Base-by-base conservation (phyloP, 2,888 invertebrate species). In the Lepidochrysops patricia region DNA sequence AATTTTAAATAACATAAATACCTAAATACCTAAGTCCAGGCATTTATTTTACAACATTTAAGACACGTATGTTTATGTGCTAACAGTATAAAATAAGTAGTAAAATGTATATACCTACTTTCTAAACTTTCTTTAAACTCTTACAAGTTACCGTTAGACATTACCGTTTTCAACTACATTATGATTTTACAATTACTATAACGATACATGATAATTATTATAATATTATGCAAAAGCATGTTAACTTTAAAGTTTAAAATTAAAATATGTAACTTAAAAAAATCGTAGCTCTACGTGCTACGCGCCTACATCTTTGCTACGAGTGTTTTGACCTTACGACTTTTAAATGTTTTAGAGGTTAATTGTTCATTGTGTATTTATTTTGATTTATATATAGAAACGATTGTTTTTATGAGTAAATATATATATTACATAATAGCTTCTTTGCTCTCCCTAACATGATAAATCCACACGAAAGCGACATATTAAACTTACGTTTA, bases 61-160 rank as follows among this genome's bases (percentile, higher is more conserved):
- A 19, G 3, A n/a, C 19, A 43, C 9, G 35, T 43, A 43, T 19
- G 12, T 19, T 19, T 2, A 12, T 37, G 19, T 19, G 12, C 43
- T 43, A 43, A 43, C 1, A 43, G 3, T 19, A 29, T 43, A 29
- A 29, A 52, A 54, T 27, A 27, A 19, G 54, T 19, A 19, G 29
- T 60, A 69, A 67, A 71, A 75, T 68, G n/a, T 66, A 34, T 56
- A 57, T 74, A 84, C 84, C 19, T 19, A 43, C 43, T 86, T 87
- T 86, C 85, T 78, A 79, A 82, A 80, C 86, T 85, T 86, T 87
- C 85, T 68, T 81, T 82, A 79, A 72, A 75, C 77, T 65, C 68
- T 76, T 72, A 73, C 74, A 74, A 75, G 75, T 75, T 74, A 19
- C 43, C 43, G 43, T 43, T 72, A 77, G 71, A 74, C 75, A 67